Evolutionary conservation across 2,888 invertebrate genomes (phyloP).

Genomic region (Heliconius ethilla): DNA sequence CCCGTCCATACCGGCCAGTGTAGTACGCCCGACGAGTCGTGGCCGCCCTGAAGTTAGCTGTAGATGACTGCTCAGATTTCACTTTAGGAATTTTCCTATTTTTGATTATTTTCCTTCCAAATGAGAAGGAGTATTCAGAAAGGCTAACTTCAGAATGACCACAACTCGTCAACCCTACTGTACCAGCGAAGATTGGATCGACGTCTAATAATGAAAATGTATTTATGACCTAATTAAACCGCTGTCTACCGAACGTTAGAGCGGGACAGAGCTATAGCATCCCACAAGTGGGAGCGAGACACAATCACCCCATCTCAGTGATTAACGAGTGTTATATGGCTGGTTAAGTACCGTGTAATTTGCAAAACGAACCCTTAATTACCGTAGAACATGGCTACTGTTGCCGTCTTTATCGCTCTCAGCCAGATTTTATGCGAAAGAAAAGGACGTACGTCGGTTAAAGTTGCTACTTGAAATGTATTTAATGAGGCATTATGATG

Average conservation of each 20-base stretch:
- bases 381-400: constrained; percentile 79
- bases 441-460: constrained; percentile 59
- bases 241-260: constrained; percentile 63
- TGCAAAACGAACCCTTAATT: constrained; percentile 88
- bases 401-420: constrained; percentile 66
- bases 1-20: background rate
- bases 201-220: constrained; percentile 79
- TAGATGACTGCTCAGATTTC: background rate
- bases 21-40: background rate
- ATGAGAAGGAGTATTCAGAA: background rate
- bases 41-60: background rate
- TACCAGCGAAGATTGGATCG: constrained; percentile 24
- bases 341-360: constrained; percentile 89
- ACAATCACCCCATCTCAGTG: constrained; percentile 69
- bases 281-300: constrained; percentile 58
- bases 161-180: background rate
- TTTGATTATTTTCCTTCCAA: too few relatives aligned
- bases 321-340: constrained; percentile 86
- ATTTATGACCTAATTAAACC: constrained; percentile 82
- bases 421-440: constrained; percentile 49
- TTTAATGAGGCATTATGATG: constrained; percentile 82
- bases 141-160: background rate
- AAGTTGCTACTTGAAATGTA: constrained; percentile 72
- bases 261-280: constrained; percentile 50
- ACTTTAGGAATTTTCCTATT: too few relatives aligned